A percentile compares a stretch with the other conserved stretches of the same genome.
These are phyloP conservation scores for Paratilapia polleni DNA, from an alignment of 2,113 vertebrate genomes.

Conservation along the genomic window DNA sequence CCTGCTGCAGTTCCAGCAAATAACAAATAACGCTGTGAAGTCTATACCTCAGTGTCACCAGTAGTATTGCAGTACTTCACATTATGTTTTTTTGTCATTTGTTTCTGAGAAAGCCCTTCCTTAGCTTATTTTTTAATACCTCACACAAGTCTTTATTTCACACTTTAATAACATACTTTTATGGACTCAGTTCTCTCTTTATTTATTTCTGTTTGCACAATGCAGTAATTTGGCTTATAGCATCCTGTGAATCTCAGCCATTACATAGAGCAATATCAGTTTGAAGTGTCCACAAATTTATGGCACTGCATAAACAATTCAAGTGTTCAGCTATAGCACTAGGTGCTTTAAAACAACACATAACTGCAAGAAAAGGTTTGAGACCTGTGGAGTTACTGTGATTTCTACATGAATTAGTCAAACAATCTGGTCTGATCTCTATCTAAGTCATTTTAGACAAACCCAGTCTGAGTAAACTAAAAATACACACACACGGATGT, in stretches of 20 bases:
- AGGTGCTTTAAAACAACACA: neutral
- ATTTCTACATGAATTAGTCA: neutral
- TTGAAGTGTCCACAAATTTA: neutral
- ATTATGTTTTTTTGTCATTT: neutral
- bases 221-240: slow-evolving; percentile 21
- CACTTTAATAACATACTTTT: neutral
- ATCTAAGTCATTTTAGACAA: neutral
- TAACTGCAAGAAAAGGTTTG: neutral
- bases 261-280: neutral
- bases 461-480: neutral
- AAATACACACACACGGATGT: neutral
- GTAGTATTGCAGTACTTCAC: neutral
- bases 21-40: neutral
- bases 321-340: neutral
- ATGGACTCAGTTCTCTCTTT: neutral
- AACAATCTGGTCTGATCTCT: neutral
- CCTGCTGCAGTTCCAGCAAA: neutral
- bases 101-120: neutral
- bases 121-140: neutral
- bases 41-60: neutral
- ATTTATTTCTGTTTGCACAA: slow-evolving; percentile 10
- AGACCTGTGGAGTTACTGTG: neutral
- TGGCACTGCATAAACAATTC: too few species aligned
- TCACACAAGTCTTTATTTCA: neutral
- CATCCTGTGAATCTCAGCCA: slow-evolving; percentile 29